Evolutionary conservation across 2,888 invertebrate genomes (phyloP).

Genomic region (Microplitis deprimator): DNA sequence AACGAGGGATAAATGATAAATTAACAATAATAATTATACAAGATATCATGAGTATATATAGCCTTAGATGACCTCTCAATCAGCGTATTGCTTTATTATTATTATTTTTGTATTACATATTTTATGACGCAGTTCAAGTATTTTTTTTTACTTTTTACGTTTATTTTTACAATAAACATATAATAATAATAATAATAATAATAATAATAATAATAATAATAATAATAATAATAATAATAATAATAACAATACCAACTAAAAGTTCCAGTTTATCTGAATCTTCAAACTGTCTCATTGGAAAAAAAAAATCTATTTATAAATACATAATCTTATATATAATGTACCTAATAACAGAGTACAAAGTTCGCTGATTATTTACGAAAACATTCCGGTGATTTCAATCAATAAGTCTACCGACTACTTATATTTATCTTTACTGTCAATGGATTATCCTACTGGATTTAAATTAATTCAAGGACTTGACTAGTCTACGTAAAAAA

Average conservation of each 20-base stretch:
- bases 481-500: background rate
- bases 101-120: background rate
- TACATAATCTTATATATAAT: background rate
- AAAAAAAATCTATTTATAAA: constrained; percentile 3
- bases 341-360: constrained; percentile 24
- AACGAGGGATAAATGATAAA: constrained; percentile 40
- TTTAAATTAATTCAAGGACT: background rate
- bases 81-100: constrained; percentile 26
- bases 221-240: background rate
- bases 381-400: constrained; percentile 22
- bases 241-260: background rate
- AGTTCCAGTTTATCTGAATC: background rate
- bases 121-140: background rate
- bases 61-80: constrained; percentile 58
- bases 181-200: background rate
- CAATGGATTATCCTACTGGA: background rate
- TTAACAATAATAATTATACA: constrained; percentile 54
- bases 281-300: background rate
- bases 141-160: background rate
- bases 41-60: constrained; percentile 52
- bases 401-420: background rate
- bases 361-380: constrained; percentile 39
- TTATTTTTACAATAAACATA: background rate
- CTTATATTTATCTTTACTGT: background rate
- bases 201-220: background rate